Conservation (phyloP, 2,888 invertebrate genomes). For the Cataglyphis cursor region DNA sequence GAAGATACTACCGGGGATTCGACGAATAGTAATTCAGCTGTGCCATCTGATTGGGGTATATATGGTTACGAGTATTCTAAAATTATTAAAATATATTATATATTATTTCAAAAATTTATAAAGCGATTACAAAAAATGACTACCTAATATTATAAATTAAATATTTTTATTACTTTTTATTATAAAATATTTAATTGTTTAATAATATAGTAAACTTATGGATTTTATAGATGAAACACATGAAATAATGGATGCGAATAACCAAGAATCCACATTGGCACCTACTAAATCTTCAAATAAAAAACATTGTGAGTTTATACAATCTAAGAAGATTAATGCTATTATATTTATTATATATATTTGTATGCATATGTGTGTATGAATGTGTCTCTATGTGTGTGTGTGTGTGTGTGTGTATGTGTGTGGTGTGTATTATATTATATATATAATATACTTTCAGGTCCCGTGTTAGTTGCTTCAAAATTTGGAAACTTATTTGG, state of each 20-base stretch:
- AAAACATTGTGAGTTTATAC: slow-evolving; percentile 72
- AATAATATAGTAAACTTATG: neutral
- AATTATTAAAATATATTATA: neutral
- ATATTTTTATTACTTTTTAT: neutral
- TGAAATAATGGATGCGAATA: slow-evolving; percentile 71
- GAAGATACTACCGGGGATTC: slow-evolving; percentile 78
- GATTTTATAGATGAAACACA: slow-evolving; percentile 75
- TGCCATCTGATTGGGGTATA: neutral
- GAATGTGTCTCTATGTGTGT: neutral
- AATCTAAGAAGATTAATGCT: neutral
- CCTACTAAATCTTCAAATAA: slow-evolving; percentile 68
- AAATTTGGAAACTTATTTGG: slow-evolving; percentile 80
- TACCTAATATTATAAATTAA: neutral
- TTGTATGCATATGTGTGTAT: neutral
- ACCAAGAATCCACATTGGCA: slow-evolving; percentile 71
- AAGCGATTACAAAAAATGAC: neutral
- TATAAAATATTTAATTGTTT: neutral
- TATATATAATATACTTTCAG: slow-evolving; percentile 60
- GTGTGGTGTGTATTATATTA: neutral
- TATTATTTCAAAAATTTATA: neutral
- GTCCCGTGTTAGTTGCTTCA: slow-evolving; percentile 78
- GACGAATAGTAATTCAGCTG: slow-evolving; percentile 78
- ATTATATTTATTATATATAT: neutral
- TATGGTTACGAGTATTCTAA: neutral
- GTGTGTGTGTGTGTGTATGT: neutral